These are phyloP conservation scores for Sceloporus tristichus DNA, from an alignment of 2,113 vertebrate genomes.

Conservation along the genomic window DNA sequence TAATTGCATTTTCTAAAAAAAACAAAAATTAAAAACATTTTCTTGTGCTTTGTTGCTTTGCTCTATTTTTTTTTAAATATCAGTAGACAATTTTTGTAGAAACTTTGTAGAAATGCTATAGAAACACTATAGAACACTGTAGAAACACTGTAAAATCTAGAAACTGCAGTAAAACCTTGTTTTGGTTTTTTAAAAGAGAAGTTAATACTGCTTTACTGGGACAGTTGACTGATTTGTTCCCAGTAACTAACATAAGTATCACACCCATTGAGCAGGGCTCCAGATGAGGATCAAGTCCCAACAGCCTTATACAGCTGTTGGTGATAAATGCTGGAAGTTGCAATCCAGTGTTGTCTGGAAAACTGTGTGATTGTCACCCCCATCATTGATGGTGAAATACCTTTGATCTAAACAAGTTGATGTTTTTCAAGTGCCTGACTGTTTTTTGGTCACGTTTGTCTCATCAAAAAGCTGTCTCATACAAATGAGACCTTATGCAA, in stretches of 20 bases:
- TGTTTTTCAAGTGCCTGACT: background rate
- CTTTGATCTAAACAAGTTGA: too few relatives aligned
- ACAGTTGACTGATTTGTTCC: background rate
- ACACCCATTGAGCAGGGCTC: too few relatives aligned
- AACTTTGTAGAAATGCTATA: background rate
- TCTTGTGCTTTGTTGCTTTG: background rate
- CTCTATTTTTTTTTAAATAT: background rate
- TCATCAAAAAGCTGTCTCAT: background rate
- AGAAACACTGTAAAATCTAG: background rate
- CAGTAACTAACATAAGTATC: background rate
- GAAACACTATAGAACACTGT: too few relatives aligned
- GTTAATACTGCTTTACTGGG: background rate
- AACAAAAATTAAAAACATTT: background rate
- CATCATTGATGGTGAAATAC: too few relatives aligned
- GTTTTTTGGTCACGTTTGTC: background rate
- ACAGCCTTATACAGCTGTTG: too few relatives aligned
- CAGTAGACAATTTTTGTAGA: background rate
- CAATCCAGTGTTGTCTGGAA: too few relatives aligned
- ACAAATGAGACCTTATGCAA: too few relatives aligned
- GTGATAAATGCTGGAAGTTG: too few relatives aligned
- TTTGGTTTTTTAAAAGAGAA: background rate
- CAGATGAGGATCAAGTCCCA: too few relatives aligned
- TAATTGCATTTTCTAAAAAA: background rate
- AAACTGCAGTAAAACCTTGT: background rate
- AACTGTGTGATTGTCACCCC: too few relatives aligned